These are phyloP conservation scores for Brotula barbata DNA, from an alignment of 2,797 vertebrate genomes.

Conservation along the genomic window DNA sequence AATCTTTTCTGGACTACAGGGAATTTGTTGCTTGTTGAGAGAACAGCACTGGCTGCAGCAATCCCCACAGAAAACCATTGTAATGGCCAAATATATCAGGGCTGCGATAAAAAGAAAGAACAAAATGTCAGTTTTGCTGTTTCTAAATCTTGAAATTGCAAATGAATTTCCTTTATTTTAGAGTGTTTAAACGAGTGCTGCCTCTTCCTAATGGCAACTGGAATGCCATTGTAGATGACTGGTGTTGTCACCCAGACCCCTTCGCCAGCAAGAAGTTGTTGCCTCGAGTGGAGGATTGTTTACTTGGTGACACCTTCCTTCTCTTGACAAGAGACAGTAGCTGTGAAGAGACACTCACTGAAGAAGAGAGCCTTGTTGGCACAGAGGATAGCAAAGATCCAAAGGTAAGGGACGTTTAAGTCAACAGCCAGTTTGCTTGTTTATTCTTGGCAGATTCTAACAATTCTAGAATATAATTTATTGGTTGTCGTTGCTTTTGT, in stretches of 20 bases:
- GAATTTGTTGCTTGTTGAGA: conserved; percentile 9
- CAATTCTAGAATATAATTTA: too few species aligned
- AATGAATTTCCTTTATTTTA: conserved; percentile 46
- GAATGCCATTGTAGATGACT: conserved; percentile 91
- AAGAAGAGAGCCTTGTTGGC: conserved; percentile 52
- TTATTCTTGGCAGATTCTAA: neutral
- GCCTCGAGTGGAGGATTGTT: conserved; percentile 87
- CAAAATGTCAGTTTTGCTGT: neutral
- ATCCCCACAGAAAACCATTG: neutral
- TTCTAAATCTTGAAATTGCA: neutral
- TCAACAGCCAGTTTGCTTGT: neutral
- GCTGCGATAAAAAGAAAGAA: conserved; percentile 1
- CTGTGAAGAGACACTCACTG: conserved; percentile 64
- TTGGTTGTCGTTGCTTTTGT: too few species aligned
- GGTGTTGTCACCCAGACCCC: conserved; percentile 96
- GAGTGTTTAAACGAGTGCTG: conserved; percentile 88
- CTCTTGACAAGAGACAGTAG: conserved; percentile 79
- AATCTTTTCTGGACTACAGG: conserved; percentile 1
- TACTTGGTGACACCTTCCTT: conserved; percentile 88
- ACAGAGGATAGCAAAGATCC: conserved; percentile 52
- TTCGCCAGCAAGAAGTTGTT: conserved; percentile 86
- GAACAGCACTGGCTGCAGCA: conserved; percentile 2
- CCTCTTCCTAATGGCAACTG: conserved; percentile 92
- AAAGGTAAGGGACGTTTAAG: conserved; percentile 58
- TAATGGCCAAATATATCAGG: neutral